phyloP scores from a whole-genome alignment of 2,797 vertebrate species.

The Leucoraja ocellata region DNA sequence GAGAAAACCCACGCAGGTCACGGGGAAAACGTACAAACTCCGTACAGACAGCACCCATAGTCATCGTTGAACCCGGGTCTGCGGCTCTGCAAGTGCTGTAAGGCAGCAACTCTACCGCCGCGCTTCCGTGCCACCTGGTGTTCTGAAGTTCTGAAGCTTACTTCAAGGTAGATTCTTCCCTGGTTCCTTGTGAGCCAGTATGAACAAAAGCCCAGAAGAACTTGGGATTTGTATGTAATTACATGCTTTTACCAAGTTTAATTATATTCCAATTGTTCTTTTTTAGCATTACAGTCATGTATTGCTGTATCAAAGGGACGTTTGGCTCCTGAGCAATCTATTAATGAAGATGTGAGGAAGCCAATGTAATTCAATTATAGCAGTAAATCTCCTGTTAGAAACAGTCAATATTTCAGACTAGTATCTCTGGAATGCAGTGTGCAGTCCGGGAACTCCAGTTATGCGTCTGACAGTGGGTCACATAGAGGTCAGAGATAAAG shows the following conservation, averaged over 20 bases:
- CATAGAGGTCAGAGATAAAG: not conserved
- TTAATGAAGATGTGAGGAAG: not conserved
- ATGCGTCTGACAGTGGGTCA: not conserved
- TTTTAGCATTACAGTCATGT: slow-evolving; percentile 1
- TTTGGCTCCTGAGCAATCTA: not conserved
- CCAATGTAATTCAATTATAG: slow-evolving; percentile 26
- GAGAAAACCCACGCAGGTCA: too few species aligned
- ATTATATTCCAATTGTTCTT: not conserved
- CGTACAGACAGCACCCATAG: too few species aligned
- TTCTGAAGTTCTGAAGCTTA: not conserved
- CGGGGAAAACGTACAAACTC: too few species aligned
- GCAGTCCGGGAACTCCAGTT: not conserved
- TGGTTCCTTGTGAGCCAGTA: not conserved
- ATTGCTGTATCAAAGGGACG: not conserved
- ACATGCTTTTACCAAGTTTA: not conserved
- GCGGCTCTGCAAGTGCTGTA: too few species aligned
- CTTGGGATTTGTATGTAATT: slow-evolving; percentile 7
- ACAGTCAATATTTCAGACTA: not conserved
- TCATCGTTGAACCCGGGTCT: too few species aligned
- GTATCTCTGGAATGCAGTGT: not conserved
- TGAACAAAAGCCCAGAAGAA: not conserved
- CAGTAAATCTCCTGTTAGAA: not conserved
- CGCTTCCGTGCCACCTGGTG: too few species aligned
- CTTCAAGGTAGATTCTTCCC: not conserved
- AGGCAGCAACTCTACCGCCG: too few species aligned